A percentile compares a stretch with the other conserved stretches of the same genome.
Conservation (phyloP, 2,888 invertebrate species). For the Melinaea marsaeus region DNA sequence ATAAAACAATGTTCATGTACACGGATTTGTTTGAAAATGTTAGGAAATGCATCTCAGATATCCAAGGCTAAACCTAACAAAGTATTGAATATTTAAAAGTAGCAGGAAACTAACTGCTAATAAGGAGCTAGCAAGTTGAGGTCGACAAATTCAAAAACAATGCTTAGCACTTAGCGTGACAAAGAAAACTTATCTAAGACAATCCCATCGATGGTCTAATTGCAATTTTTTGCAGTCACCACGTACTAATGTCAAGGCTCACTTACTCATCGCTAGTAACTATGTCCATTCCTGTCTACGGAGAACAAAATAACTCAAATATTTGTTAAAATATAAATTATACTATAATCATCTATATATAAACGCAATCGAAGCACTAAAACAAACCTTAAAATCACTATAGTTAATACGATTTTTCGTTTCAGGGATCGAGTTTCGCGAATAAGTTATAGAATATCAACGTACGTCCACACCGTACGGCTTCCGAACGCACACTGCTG, state of each 20-base stretch:
- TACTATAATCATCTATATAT: constrained; percentile 9
- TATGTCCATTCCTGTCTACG: constrained; percentile 68
- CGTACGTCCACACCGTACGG: constrained; percentile 60
- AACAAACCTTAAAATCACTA: constrained; percentile 58
- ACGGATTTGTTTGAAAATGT: too few relatives aligned
- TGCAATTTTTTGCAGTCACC: constrained; percentile 69
- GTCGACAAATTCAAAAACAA: constrained; percentile 71
- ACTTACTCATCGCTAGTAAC: constrained; percentile 72
- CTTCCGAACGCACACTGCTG: constrained; percentile 75
- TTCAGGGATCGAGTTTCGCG: constrained; percentile 64
- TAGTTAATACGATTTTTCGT: constrained; percentile 41
- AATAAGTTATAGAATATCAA: constrained; percentile 66
- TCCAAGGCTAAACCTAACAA: not conserved
- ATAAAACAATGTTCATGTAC: not conserved
- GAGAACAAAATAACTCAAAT: constrained; percentile 40
- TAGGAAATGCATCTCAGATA: constrained; percentile 1
- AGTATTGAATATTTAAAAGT: constrained; percentile 35
- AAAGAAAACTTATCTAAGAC: constrained; percentile 67
- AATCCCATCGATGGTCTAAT: constrained; percentile 65
- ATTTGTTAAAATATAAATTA: constrained; percentile 19
- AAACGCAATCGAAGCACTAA: constrained; percentile 50
- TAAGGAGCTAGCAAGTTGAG: constrained; percentile 49
- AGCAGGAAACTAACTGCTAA: constrained; percentile 45
- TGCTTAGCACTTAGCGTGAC: constrained; percentile 66
- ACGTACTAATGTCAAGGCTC: constrained; percentile 70